Percentiles rank a stretch among this genome's conserved stretches.
phyloP scores from a whole-genome alignment of 2,888 invertebrate species.

The Hirtodrosophila cameraria region DNA sequence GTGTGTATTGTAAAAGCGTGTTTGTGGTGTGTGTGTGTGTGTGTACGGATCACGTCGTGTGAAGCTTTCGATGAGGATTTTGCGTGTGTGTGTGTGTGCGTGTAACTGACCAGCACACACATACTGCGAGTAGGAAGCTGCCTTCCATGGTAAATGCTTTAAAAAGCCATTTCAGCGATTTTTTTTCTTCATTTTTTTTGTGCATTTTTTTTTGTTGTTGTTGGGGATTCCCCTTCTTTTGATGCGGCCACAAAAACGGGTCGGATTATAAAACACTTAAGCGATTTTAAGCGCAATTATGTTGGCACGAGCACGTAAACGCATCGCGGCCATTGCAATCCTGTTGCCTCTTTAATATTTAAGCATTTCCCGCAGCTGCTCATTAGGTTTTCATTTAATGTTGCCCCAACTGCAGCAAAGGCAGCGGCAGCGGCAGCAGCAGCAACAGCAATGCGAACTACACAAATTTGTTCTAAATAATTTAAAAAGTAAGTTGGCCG shows the following conservation, averaged over 20 bases:
- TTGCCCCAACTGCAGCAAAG: constrained; percentile 14
- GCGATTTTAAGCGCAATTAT: constrained; percentile 79
- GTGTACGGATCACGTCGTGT: constrained; percentile 17
- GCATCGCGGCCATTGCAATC: constrained; percentile 49
- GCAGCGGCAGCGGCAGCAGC: background rate
- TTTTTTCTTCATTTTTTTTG: constrained; percentile 7
- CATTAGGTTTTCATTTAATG: constrained; percentile 70
- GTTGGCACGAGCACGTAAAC: constrained; percentile 69
- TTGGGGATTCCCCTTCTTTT: constrained; percentile 47
- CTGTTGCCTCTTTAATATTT: constrained; percentile 58
- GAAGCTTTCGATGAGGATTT: constrained; percentile 54
- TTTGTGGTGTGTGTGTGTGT: constrained; percentile 10
- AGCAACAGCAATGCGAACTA: background rate
- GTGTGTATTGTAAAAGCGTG: no score
- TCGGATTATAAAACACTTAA: constrained; percentile 78
- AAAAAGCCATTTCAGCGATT: constrained; percentile 71
- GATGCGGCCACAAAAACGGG: constrained; percentile 64
- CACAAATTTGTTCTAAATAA: constrained; percentile 53
- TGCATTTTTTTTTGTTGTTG: constrained; percentile 20
- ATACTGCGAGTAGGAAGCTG: constrained; percentile 38
- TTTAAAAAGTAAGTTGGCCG: constrained; percentile 48
- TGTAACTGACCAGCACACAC: constrained; percentile 55
- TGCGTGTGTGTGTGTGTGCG: constrained; percentile 36
- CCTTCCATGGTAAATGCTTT: constrained; percentile 59
- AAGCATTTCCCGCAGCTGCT: constrained; percentile 42